Evolutionary conservation across 2,113 vertebrate genomes (phyloP).

Genomic region (Rhinopomastus cyanomelas): DNA sequence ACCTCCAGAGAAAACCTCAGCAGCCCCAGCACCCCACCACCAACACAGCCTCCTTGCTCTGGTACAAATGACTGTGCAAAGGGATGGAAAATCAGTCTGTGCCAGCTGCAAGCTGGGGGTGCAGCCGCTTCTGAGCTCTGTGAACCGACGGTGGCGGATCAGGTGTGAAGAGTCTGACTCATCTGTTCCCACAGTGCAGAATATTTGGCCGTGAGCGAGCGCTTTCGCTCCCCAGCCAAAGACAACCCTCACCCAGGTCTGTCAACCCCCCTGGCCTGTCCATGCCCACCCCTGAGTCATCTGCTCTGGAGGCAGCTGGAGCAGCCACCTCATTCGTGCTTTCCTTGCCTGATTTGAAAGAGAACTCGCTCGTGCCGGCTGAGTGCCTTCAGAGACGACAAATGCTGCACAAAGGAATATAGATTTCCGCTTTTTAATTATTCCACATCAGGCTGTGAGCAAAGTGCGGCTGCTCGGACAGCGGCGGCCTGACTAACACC

Average conservation of each 20-base stretch:
- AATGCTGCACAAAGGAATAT: background rate
- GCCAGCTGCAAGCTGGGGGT: background rate
- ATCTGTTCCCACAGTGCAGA: rapidly evolving
- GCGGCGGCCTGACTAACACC: background rate
- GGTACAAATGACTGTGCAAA: rapidly evolving
- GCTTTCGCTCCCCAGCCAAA: background rate
- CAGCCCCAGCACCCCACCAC: background rate
- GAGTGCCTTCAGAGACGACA: background rate
- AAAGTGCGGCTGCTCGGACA: rapidly evolving
- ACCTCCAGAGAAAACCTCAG: rapidly evolving
- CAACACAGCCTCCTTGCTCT: rapidly evolving
- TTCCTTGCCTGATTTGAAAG: background rate
- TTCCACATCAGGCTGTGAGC: background rate
- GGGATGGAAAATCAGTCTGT: rapidly evolving
- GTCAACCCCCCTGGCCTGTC: background rate
- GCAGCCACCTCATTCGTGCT: background rate
- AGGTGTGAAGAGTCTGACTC: background rate
- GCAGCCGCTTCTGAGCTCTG: background rate
- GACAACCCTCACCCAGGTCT: background rate
- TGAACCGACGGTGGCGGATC: background rate
- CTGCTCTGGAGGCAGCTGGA: rapidly evolving
- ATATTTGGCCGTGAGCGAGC: background rate
- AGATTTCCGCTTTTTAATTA: background rate
- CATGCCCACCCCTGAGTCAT: rapidly evolving
- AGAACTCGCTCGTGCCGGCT: background rate